Percentiles rank a stretch among this genome's conserved stretches.
These are phyloP conservation scores for Rotaria macrura DNA, from an alignment of 2,888 invertebrate genomes.

Conservation along the genomic window DNA sequence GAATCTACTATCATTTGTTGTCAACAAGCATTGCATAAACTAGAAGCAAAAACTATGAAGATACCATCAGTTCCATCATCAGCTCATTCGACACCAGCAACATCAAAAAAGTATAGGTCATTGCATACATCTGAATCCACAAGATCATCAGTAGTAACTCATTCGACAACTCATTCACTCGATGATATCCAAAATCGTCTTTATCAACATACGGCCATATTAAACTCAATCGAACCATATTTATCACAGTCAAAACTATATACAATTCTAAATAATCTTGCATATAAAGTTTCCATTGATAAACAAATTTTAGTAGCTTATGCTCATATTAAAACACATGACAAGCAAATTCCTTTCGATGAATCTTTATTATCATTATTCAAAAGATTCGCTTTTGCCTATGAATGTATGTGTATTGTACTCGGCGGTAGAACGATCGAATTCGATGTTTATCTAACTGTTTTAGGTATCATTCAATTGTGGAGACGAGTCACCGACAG, in stretches of 20 bases:
- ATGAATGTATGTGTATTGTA: background rate
- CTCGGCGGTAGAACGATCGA: too few species aligned
- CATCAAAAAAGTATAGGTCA: background rate
- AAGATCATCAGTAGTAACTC: background rate
- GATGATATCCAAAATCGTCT: conserved; percentile 27
- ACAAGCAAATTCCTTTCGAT: conserved; percentile 19
- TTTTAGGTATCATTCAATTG: conserved; percentile 2
- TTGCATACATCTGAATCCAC: background rate
- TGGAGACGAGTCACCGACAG: background rate
- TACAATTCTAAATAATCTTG: conserved; percentile 24
- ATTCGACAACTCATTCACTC: background rate
- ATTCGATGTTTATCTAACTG: too few species aligned
- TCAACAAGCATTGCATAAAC: conserved; percentile 28
- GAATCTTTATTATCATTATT: conserved; percentile 31
- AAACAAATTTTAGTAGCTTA: conserved; percentile 31
- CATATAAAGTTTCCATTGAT: conserved; percentile 24
- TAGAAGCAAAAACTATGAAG: background rate
- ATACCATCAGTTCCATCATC: background rate
- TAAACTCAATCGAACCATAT: conserved; percentile 32
- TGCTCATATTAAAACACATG: conserved; percentile 30
- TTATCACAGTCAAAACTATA: conserved; percentile 8
- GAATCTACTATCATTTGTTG: conserved; percentile 22
- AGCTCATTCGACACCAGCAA: background rate
- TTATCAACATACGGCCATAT: conserved; percentile 26
- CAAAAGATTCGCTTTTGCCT: conserved; percentile 28